Conservation (phyloP, 2,888 invertebrate species). For the Leucophora obtusa region DNA sequence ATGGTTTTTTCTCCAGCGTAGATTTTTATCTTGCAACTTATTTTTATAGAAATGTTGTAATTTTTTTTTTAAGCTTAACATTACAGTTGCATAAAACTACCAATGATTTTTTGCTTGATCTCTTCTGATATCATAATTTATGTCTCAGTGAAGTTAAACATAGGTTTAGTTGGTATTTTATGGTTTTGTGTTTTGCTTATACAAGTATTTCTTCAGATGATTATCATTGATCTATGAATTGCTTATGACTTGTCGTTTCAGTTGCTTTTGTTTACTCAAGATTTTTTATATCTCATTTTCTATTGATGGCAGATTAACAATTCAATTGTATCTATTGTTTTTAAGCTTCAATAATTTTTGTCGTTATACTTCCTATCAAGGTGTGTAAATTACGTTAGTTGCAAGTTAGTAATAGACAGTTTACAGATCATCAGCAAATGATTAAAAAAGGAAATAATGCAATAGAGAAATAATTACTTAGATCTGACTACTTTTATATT, state of each 20-base stretch:
- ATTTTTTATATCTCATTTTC: slow-evolving; percentile 1
- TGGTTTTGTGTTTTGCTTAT: background rate
- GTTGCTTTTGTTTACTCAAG: background rate
- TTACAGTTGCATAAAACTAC: slow-evolving; percentile 53
- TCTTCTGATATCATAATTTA: slow-evolving; percentile 42
- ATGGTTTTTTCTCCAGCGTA: slow-evolving; percentile 28
- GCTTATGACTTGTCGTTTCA: slow-evolving; percentile 51
- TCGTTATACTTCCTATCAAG: slow-evolving; percentile 53
- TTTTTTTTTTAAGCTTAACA: slow-evolving; percentile 22
- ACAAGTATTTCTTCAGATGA: slow-evolving; percentile 36
- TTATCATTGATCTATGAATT: slow-evolving; percentile 62
- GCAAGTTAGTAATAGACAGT: background rate
- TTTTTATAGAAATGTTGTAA: slow-evolving; percentile 26
- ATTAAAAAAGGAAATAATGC: background rate
- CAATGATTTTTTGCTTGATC: slow-evolving; percentile 18
- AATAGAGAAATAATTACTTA: no score
- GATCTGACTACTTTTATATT: no score
- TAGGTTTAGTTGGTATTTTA: slow-evolving; percentile 24
- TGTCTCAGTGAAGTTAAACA: slow-evolving; percentile 54
- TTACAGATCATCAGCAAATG: background rate
- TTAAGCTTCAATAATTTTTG: slow-evolving; percentile 54
- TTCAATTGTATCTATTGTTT: slow-evolving; percentile 39
- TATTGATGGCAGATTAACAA: slow-evolving; percentile 16
- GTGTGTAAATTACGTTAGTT: slow-evolving; percentile 43
- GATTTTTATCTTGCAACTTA: slow-evolving; percentile 46